A percentile compares a stretch with the other conserved stretches of the same genome.
These are phyloP conservation scores for Deilephila porcellus DNA, from an alignment of 2,888 invertebrate species.

Conservation along the genomic window DNA sequence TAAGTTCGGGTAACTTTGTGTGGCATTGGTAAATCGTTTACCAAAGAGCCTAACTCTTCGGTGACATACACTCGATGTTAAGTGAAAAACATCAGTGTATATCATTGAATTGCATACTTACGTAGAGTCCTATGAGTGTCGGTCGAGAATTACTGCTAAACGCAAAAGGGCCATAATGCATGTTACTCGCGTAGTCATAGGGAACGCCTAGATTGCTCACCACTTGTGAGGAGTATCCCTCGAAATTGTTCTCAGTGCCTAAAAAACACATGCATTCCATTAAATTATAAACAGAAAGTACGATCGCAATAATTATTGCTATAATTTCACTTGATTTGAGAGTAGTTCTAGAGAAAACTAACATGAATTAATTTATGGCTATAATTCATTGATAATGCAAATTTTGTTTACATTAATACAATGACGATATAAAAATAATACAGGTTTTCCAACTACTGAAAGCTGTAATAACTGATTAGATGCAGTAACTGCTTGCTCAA, in stretches of 20 bases:
- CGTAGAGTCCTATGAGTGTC: conserved; percentile 81
- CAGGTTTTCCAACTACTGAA: background rate
- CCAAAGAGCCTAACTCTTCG: too few relatives aligned
- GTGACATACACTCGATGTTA: too few relatives aligned
- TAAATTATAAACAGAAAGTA: background rate
- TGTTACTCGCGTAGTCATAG: conserved; percentile 89
- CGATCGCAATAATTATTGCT: too few relatives aligned
- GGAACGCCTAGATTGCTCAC: conserved; percentile 85
- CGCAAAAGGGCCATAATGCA: conserved; percentile 88
- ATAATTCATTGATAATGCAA: too few relatives aligned
- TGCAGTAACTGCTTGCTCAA: background rate
- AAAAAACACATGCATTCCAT: background rate
- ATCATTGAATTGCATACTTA: background rate
- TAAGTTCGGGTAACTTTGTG: too few relatives aligned
- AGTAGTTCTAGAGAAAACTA: too few relatives aligned
- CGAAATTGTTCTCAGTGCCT: conserved; percentile 74
- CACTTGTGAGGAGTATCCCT: conserved; percentile 82
- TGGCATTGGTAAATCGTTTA: too few relatives aligned
- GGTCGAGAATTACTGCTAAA: conserved; percentile 87
- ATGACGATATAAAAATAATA: too few relatives aligned
- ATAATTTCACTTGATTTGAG: too few relatives aligned
- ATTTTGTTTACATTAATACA: too few relatives aligned
- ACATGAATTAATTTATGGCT: too few relatives aligned
- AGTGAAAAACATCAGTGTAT: background rate
- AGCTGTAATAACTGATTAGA: background rate